Evolutionary conservation across 2,888 invertebrate genomes (phyloP).

Genomic region (Pristionchus arcanus): DNA sequence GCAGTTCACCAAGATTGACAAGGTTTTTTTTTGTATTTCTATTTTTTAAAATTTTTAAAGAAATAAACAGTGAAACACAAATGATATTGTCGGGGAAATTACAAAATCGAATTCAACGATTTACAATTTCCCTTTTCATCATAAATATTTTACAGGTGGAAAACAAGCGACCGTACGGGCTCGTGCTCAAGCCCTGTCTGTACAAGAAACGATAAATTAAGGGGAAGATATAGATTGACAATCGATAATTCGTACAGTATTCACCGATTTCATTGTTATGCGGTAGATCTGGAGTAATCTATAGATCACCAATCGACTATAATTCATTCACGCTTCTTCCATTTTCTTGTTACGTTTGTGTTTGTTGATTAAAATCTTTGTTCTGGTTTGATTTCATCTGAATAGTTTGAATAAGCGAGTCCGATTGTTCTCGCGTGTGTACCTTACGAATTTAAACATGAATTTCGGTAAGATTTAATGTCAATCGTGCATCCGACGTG

Average conservation of each 20-base stretch:
- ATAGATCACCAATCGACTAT: not conserved
- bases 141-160: not conserved
- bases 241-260: not conserved
- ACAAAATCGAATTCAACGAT: no score
- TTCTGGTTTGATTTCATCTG: no score
- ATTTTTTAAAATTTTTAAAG: not conserved
- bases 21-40: slow-evolving; percentile 57
- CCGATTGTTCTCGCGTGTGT: no score
- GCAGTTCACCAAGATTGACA: slow-evolving; percentile 74
- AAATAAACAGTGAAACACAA: no score
- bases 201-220: slow-evolving; percentile 71
- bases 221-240: not conserved
- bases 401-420: no score
- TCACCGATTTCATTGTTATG: no score
- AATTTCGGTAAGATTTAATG: no score
- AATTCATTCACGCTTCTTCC: not conserved
- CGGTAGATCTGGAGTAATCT: no score
- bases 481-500: no score
- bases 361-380: no score
- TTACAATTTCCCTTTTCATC: not conserved
- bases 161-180: slow-evolving; percentile 73
- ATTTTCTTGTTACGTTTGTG: not conserved
- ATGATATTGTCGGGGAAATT: no score
- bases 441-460: no score
- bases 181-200: slow-evolving; percentile 77